A percentile compares a stretch with the other conserved stretches of the same genome.
These are phyloP conservation scores for Macrochelys suwanniensis DNA, from an alignment of 2,797 vertebrate genomes.

Conservation along the genomic window DNA sequence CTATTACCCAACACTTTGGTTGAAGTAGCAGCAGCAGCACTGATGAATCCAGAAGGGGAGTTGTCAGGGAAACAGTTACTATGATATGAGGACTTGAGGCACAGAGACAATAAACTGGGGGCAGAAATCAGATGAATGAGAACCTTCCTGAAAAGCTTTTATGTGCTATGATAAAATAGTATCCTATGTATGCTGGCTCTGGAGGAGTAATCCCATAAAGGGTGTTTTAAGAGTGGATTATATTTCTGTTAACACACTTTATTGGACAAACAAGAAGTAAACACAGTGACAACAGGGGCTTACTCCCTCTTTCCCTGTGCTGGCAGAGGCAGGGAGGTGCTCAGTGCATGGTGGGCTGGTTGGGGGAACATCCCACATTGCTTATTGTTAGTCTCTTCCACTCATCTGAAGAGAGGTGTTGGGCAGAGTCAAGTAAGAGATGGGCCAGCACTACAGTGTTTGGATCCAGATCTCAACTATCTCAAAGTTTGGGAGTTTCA, in stretches of 20 bases:
- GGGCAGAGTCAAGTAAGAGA: background rate
- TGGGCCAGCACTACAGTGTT: background rate
- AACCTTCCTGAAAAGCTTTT: constrained; percentile 7
- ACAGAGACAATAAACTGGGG: fast-evolving
- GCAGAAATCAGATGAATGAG: fast-evolving
- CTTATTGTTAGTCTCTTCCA: background rate
- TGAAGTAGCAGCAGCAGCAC: background rate
- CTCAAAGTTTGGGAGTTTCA: fast-evolving
- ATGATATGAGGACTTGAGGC: background rate
- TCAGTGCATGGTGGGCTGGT: background rate
- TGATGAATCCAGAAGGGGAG: background rate
- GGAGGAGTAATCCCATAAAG: fast-evolving
- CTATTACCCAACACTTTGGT: background rate
- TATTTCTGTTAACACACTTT: background rate
- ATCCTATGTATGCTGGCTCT: fast-evolving
- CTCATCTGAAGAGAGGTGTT: fast-evolving
- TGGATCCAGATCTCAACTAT: background rate
- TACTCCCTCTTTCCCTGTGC: background rate
- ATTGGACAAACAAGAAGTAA: background rate
- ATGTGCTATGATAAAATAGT: background rate
- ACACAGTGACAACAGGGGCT: background rate
- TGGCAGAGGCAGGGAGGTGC: background rate
- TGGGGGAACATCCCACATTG: background rate
- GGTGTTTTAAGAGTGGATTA: background rate
- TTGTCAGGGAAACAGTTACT: background rate